Conservation (phyloP, 2,888 invertebrate species). For the Germaria angustata region DNA sequence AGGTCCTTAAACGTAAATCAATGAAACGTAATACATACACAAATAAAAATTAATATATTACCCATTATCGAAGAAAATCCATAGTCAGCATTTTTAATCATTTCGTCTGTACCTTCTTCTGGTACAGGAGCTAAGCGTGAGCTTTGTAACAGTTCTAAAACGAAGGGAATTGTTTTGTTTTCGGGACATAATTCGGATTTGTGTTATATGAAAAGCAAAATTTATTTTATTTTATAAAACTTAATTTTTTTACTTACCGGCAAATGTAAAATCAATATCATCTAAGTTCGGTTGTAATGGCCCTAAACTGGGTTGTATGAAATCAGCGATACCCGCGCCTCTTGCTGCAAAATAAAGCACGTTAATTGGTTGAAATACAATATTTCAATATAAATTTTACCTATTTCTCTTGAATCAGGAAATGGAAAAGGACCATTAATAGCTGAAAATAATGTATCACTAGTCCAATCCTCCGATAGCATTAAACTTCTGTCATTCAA, state of each 20-base stretch:
- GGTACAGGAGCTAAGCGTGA: constrained; percentile 83
- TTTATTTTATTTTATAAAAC: neutral
- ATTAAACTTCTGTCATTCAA: constrained; percentile 78
- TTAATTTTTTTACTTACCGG: constrained; percentile 83
- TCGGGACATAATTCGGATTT: neutral
- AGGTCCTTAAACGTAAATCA: constrained; percentile 66
- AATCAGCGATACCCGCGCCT: constrained; percentile 94
- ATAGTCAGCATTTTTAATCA: constrained; percentile 81
- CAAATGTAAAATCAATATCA: constrained; percentile 92
- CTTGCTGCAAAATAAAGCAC: constrained; percentile 81
- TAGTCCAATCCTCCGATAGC: constrained; percentile 83
- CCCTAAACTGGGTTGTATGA: constrained; percentile 98
- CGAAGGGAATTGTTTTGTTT: constrained; percentile 36
- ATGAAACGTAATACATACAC: neutral
- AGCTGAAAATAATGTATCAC: constrained; percentile 93
- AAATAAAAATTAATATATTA: constrained; percentile 37
- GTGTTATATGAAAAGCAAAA: neutral
- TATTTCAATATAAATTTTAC: constrained; percentile 82
- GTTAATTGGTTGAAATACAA: no score
- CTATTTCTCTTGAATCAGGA: constrained; percentile 97
- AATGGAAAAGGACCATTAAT: constrained; percentile 92
- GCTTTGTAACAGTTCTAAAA: constrained; percentile 76
- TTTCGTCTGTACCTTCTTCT: constrained; percentile 83
- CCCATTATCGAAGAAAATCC: constrained; percentile 74
- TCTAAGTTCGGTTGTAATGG: constrained; percentile 98